Percentiles rank a stretch among this genome's conserved stretches.
Conservation (phyloP, 2,888 invertebrate species). For the Caenorhabditis sp. region DNA sequence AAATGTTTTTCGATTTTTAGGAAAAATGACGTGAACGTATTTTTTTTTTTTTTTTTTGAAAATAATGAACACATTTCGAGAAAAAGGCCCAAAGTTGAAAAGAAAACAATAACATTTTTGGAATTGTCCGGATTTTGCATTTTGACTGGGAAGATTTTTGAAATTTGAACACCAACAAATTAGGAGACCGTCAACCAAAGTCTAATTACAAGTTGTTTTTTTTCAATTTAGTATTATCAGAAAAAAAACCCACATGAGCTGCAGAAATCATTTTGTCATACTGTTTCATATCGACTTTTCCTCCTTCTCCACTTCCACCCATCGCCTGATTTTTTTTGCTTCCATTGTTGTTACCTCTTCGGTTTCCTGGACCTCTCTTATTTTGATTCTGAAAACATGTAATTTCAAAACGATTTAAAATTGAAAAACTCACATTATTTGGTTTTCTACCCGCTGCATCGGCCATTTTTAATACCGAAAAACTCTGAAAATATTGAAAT, state of each 20-base stretch:
- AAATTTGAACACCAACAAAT: no score
- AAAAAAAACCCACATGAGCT: slow-evolving; percentile 33
- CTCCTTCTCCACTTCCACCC: background rate
- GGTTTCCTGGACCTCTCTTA: slow-evolving; percentile 7
- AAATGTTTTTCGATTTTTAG: no score
- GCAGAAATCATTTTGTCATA: slow-evolving; percentile 54
- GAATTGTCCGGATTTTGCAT: no score
- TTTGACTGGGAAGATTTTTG: no score
- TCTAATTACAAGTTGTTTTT: no score
- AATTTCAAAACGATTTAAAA: background rate
- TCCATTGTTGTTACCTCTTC: slow-evolving; percentile 7
- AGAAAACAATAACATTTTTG: no score
- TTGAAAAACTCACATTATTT: background rate
- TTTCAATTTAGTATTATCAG: background rate
- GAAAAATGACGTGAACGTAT: no score
- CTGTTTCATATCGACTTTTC: slow-evolving; percentile 52
- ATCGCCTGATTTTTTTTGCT: background rate
- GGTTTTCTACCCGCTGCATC: slow-evolving; percentile 6
- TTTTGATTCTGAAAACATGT: slow-evolving; percentile 6
- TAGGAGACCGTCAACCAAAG: no score
- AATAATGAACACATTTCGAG: no score
- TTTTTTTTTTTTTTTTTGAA: no score
- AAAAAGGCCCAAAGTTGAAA: no score
- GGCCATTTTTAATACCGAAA: slow-evolving; percentile 21
- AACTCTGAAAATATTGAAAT: slow-evolving; percentile 19